phyloP scores from a whole-genome alignment of 2,797 vertebrate genomes.

The Micromesistius poutassou region DNA sequence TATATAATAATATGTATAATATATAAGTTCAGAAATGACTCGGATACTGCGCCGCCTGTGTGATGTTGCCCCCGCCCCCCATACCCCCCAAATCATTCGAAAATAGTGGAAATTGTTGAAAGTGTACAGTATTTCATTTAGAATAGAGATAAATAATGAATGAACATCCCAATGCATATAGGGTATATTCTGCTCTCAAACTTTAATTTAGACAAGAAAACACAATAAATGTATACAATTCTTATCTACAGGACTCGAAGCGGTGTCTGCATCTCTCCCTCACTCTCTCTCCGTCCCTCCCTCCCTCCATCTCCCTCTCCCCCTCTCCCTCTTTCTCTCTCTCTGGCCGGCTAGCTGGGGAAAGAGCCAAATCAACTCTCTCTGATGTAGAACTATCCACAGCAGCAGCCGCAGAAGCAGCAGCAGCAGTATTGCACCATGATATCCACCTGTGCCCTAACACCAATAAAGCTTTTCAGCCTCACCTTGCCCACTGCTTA shows the following conservation, averaged over 20 bases:
- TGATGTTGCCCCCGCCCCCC: no score
- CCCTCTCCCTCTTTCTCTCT: neutral
- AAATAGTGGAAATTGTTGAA: neutral
- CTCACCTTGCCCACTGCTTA: neutral
- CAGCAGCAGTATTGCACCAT: neutral
- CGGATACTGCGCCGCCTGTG: no score
- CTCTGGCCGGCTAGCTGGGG: no score
- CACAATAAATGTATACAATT: neutral
- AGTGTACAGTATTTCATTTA: neutral
- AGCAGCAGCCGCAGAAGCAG: neutral
- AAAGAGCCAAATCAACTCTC: no score
- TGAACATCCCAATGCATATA: neutral
- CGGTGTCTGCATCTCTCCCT: neutral
- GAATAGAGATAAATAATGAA: neutral
- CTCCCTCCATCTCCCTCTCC: no score
- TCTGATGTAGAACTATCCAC: no score
- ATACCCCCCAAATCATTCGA: no score
- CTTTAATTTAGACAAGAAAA: neutral
- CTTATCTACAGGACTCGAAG: neutral
- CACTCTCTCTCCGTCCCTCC: no score
- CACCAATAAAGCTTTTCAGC: neutral
- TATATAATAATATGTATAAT: no score
- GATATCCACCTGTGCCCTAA: neutral
- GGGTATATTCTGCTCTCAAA: neutral
- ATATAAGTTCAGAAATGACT: no score